Evolutionary conservation across 2,113 vertebrate genomes (phyloP).

Genomic region (Chamaea fasciata): DNA sequence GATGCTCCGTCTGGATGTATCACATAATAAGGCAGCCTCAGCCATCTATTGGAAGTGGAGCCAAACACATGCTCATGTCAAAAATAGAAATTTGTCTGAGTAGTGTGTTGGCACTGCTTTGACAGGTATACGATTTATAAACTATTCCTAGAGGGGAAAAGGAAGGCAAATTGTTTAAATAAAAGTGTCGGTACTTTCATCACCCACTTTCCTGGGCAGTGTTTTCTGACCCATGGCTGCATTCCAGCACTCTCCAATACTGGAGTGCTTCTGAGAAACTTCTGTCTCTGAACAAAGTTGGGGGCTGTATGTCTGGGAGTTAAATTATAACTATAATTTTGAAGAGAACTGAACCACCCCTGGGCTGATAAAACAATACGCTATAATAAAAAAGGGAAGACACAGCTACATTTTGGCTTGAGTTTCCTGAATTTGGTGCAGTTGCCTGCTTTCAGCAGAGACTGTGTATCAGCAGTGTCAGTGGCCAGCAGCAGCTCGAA

Average conservation of each 20-base stretch:
- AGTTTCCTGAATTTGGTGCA: neutral
- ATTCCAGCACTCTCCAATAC: neutral
- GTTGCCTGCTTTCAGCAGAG: neutral
- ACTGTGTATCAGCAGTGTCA: fast-evolving
- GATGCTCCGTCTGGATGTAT: neutral
- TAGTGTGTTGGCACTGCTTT: neutral
- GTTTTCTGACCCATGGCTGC: neutral
- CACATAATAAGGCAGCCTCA: neutral
- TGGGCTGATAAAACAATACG: neutral
- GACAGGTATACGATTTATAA: slow-evolving; percentile 1
- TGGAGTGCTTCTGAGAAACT: neutral
- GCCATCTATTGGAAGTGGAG: neutral
- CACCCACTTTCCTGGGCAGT: neutral
- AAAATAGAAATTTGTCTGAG: slow-evolving; percentile 4
- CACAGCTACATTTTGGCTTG: neutral
- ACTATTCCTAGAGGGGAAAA: neutral
- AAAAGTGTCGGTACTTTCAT: slow-evolving; percentile 4
- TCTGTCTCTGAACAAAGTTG: neutral
- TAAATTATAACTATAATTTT: neutral
- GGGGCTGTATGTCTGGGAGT: neutral
- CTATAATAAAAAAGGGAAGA: neutral
- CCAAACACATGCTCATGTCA: slow-evolving; percentile 34
- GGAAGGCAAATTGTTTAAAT: slow-evolving; percentile 18
- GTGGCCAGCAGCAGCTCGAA: neutral
- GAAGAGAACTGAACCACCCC: neutral